Percentiles rank a stretch among this genome's conserved stretches.
Evolutionary conservation across 2,113 vertebrate genomes (phyloP).

Genomic region (Nyctibius bracteatus): DNA sequence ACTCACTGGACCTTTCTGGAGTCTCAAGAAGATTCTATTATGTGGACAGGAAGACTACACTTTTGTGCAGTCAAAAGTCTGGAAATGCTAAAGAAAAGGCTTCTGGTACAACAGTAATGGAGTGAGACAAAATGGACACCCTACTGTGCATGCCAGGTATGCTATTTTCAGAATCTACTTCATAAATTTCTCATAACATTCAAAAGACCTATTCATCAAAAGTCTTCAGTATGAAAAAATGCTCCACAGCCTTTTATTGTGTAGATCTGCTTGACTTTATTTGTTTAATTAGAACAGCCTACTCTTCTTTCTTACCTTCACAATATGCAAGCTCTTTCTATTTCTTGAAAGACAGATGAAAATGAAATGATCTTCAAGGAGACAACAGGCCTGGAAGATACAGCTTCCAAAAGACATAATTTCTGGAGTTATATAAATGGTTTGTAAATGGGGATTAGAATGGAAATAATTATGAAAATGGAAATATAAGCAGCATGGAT

Average conservation of each 20-base stretch:
- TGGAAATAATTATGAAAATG: neutral
- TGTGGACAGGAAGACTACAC: neutral
- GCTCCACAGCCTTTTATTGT: neutral
- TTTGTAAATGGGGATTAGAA: neutral
- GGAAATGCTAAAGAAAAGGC: neutral
- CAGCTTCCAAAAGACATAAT: neutral
- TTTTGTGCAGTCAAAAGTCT: neutral
- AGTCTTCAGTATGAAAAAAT: neutral
- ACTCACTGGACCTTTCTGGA: neutral
- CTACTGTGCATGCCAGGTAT: neutral
- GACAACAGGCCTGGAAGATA: neutral
- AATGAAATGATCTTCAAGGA: neutral
- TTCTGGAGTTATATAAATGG: neutral
- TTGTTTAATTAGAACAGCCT: neutral
- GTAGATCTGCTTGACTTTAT: neutral
- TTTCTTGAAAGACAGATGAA: neutral
- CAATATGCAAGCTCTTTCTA: neutral
- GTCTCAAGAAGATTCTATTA: neutral
- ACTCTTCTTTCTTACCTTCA: neutral
- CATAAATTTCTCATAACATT: neutral
- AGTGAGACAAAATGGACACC: neutral
- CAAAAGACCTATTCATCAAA: neutral
- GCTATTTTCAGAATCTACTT: neutral
- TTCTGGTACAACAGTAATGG: neutral
- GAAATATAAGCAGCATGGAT: neutral